Conservation (phyloP, 1,140 invertebrate genomes). For the Agrilus planipennis region DNA sequence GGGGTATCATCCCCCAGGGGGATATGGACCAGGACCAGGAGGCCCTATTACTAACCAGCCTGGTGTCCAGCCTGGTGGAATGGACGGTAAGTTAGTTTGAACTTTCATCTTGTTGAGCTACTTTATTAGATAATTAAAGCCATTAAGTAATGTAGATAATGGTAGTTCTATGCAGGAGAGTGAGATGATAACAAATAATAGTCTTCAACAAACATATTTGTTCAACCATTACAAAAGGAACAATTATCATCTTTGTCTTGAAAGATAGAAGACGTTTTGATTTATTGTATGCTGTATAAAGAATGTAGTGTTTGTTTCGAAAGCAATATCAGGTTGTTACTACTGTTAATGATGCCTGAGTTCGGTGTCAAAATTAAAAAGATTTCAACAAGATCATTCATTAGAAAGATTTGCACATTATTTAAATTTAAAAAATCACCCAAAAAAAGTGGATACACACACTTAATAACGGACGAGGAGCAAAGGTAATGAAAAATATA, state of each 20-base stretch:
- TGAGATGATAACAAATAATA: too few relatives aligned
- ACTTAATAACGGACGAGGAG: constrained; percentile 29
- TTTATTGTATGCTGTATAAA: constrained; percentile 3
- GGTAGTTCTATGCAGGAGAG: too few relatives aligned
- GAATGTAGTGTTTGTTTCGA: constrained; percentile 7
- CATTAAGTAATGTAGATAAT: too few relatives aligned
- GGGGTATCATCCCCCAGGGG: not conserved
- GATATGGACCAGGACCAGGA: constrained; percentile 3
- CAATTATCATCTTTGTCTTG: not conserved
- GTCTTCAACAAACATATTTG: not conserved
- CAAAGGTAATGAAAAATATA: constrained; percentile 22
- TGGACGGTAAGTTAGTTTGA: not conserved
- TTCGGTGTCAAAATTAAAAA: constrained; percentile 16
- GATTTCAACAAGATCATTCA: constrained; percentile 9
- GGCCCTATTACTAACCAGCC: constrained; percentile 12
- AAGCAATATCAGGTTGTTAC: constrained; percentile 4
- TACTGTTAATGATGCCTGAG: constrained; percentile 6
- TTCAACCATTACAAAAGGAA: not conserved
- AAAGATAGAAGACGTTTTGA: not conserved
- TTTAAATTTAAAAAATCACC: constrained; percentile 26
- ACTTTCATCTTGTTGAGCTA: not conserved
- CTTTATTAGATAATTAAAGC: not conserved
- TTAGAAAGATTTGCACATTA: constrained; percentile 17
- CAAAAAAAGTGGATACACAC: constrained; percentile 25
- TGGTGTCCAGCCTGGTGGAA: not conserved